These are phyloP conservation scores for Hyles euphorbiae DNA, from an alignment of 1,140 invertebrate genomes.

Conservation along the genomic window DNA sequence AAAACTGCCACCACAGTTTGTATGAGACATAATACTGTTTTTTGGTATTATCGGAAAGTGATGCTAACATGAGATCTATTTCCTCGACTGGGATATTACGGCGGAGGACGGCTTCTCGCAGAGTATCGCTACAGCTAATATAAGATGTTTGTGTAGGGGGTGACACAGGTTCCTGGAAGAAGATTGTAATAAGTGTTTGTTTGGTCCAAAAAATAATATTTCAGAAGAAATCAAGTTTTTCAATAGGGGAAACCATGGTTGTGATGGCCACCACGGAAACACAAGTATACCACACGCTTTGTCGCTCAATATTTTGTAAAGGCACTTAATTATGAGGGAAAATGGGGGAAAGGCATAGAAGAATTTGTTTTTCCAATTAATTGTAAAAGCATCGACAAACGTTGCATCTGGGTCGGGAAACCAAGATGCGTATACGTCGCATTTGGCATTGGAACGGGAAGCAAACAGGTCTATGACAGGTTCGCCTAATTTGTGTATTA, in stretches of 20 bases:
- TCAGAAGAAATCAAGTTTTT: conserved; percentile 20
- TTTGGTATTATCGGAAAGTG: conserved; percentile 2
- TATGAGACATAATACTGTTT: conserved; percentile 6
- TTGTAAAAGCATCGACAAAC: conserved; percentile 24
- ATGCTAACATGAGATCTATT: not conserved
- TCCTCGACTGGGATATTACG: no score
- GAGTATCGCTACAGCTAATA: conserved; percentile 30
- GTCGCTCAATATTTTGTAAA: conserved; percentile 14
- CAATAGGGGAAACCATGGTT: conserved; percentile 35
- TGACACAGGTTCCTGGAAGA: conserved; percentile 18
- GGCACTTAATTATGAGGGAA: conserved; percentile 21
- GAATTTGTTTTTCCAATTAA: conserved; percentile 16
- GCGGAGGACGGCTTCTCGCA: conserved; percentile 4
- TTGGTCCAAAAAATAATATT: conserved; percentile 23
- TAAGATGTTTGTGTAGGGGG: conserved; percentile 19
- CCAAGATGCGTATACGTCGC: not conserved
- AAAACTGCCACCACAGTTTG: conserved; percentile 7
- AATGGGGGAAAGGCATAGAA: conserved; percentile 33
- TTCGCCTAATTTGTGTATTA: no score
- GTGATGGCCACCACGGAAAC: conserved; percentile 15
- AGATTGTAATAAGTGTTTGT: conserved; percentile 13
- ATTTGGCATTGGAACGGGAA: conserved; percentile 24
- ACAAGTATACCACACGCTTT: conserved; percentile 17
- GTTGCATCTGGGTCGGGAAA: conserved; percentile 22
- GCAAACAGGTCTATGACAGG: conserved; percentile 29